These are phyloP conservation scores for Sebastiscus tertius DNA, from an alignment of 2,797 vertebrate genomes.

Conservation along the genomic window DNA sequence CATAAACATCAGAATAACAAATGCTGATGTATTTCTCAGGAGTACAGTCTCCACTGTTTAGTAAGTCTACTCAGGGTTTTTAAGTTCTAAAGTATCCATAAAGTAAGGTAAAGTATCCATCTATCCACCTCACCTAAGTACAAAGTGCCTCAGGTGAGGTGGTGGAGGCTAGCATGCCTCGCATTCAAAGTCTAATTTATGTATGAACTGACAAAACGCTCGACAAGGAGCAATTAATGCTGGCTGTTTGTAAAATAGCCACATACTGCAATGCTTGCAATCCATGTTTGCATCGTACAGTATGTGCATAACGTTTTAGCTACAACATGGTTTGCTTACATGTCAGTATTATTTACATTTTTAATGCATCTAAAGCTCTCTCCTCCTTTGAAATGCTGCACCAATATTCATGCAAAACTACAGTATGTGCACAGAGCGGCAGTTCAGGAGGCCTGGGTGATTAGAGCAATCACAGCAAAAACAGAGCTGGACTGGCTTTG, in stretches of 20 bases:
- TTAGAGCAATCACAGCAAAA: conserved; percentile 20
- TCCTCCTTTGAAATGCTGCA: conserved; percentile 15
- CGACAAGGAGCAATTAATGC: neutral
- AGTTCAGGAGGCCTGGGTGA: neutral
- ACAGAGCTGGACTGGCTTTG: neutral
- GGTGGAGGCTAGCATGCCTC: neutral
- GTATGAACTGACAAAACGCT: neutral
- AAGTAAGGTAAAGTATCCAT: neutral
- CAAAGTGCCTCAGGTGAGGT: neutral
- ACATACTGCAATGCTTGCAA: neutral
- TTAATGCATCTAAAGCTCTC: neutral
- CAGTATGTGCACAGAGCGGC: neutral
- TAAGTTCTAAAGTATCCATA: neutral
- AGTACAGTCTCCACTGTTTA: neutral
- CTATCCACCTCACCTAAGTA: neutral
- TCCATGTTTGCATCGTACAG: neutral
- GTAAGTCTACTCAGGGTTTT: no score
- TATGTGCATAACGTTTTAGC: neutral
- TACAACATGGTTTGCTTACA: neutral
- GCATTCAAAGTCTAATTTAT: neutral
- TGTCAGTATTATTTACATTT: neutral
- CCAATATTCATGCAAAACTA: neutral
- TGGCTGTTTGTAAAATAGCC: neutral
- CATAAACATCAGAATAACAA: no score
- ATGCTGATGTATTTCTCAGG: neutral